Conservation (phyloP, 2,113 vertebrate genomes). For the Centropristis striata region DNA sequence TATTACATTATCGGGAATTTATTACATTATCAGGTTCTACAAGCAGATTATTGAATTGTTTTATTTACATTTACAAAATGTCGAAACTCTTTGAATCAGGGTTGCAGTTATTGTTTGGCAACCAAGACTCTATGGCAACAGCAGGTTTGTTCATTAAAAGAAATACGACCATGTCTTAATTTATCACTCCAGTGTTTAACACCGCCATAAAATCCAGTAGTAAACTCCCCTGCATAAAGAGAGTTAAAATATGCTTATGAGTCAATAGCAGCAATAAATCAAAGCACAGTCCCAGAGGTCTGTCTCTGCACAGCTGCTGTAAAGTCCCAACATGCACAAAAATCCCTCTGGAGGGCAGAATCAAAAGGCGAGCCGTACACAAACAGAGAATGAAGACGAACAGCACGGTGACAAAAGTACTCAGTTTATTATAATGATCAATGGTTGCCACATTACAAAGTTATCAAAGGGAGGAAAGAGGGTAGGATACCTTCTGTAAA, state of each 20-base stretch:
- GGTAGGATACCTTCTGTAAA: slow-evolving; percentile 41
- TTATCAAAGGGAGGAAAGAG: slow-evolving; percentile 36
- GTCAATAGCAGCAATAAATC: slow-evolving; percentile 19
- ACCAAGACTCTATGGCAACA: neutral
- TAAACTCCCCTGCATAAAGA: neutral
- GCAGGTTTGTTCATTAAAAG: neutral
- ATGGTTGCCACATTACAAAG: slow-evolving; percentile 52
- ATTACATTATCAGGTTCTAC: too few relatives aligned
- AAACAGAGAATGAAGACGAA: neutral
- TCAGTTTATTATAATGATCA: slow-evolving; percentile 77
- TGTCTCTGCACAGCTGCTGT: neutral
- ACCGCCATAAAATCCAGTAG: neutral
- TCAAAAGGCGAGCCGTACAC: neutral
- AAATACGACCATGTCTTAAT: neutral
- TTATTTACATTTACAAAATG: too few relatives aligned
- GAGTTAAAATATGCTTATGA: slow-evolving; percentile 1
- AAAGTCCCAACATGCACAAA: too few relatives aligned
- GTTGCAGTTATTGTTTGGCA: neutral
- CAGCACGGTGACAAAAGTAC: slow-evolving; percentile 37
- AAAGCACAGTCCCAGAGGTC: neutral
- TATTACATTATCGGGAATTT: too few relatives aligned
- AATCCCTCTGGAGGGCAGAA: neutral
- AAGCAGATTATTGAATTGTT: too few relatives aligned
- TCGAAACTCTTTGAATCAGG: too few relatives aligned
- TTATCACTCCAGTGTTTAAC: slow-evolving; percentile 2